A percentile compares a stretch with the other conserved stretches of the same genome.
Conservation (phyloP, 2,797 vertebrate genomes). For the Poeciliopsis turneri region DNA sequence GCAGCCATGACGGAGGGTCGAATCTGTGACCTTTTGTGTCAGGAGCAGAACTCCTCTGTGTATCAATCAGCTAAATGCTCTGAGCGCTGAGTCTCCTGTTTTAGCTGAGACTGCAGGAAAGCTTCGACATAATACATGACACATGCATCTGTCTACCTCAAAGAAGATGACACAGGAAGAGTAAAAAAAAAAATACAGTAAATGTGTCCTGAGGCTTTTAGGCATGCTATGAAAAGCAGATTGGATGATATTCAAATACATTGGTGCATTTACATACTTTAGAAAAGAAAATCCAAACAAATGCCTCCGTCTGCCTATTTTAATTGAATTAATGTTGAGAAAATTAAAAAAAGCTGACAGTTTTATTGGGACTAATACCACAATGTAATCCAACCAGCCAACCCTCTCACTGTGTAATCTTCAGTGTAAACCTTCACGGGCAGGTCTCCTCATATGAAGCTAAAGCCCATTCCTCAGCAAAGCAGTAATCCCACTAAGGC, state of each 20-base stretch:
- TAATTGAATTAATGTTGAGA: conserved; percentile 46
- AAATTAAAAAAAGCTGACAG: conserved; percentile 68
- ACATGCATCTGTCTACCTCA: conserved; percentile 17
- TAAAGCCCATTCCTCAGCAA: conserved; percentile 72
- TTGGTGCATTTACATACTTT: conserved; percentile 18
- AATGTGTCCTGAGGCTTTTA: background rate
- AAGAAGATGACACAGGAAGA: background rate
- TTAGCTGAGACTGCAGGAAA: conserved; percentile 25
- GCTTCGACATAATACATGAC: conserved; percentile 5
- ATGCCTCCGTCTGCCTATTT: conserved; percentile 38
- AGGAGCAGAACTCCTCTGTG: background rate
- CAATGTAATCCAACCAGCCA: conserved; percentile 70
- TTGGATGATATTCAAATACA: background rate
- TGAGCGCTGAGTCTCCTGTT: conserved; percentile 10
- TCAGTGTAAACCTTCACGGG: conserved; percentile 73
- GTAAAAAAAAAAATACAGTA: background rate
- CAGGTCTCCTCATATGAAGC: conserved; percentile 70
- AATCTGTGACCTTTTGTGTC: conserved; percentile 28
- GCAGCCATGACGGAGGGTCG: conserved; percentile 4
- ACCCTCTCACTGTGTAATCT: conserved; percentile 75
- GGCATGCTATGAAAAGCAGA: conserved; percentile 14
- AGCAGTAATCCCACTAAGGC: conserved; percentile 82
- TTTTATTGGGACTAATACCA: conserved; percentile 73
- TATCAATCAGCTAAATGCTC: conserved; percentile 38
- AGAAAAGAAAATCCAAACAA: conserved; percentile 30